Percentiles rank a stretch among this genome's conserved stretches.
These are phyloP conservation scores for Choreutis nemorana DNA, from an alignment of 2,888 invertebrate species.

Conservation along the genomic window DNA sequence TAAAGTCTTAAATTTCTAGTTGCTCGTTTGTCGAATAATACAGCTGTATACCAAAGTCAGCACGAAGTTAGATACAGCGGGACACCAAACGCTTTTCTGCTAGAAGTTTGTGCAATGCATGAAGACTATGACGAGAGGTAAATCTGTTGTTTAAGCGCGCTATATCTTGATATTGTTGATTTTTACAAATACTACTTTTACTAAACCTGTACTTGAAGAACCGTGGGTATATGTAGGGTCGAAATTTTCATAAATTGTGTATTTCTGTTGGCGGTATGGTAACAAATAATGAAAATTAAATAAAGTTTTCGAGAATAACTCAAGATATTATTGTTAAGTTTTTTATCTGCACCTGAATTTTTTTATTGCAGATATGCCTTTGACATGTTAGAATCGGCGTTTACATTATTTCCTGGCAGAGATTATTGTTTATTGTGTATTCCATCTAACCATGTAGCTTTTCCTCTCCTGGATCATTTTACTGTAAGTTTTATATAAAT, in stretches of 20 bases:
- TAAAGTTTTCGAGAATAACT: no score
- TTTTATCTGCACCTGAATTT: no score
- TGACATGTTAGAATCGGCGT: constrained; percentile 69
- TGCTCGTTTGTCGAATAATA: no score
- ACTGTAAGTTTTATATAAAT: constrained; percentile 40
- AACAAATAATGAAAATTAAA: no score
- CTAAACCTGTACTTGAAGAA: no score
- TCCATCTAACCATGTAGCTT: constrained; percentile 56
- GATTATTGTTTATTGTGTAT: constrained; percentile 70
- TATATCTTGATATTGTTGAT: constrained; percentile 3
- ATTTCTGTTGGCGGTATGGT: no score
- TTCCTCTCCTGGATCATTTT: constrained; percentile 65
- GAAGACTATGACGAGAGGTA: constrained; percentile 62
- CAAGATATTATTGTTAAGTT: no score
- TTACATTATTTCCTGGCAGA: constrained; percentile 67
- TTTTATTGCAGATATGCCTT: constrained; percentile 36
- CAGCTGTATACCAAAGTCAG: no score
- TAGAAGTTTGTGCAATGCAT: constrained; percentile 68
- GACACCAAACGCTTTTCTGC: constrained; percentile 65
- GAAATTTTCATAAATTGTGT: no score
- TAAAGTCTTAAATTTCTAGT: no score
- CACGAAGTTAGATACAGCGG: constrained; percentile 31
- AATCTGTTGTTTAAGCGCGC: constrained; percentile 1
- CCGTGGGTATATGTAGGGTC: no score
- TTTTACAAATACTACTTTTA: constrained; percentile 8